Evolutionary conservation across 2,888 invertebrate species (phyloP).

Genomic region (Malachius bipustulatus): DNA sequence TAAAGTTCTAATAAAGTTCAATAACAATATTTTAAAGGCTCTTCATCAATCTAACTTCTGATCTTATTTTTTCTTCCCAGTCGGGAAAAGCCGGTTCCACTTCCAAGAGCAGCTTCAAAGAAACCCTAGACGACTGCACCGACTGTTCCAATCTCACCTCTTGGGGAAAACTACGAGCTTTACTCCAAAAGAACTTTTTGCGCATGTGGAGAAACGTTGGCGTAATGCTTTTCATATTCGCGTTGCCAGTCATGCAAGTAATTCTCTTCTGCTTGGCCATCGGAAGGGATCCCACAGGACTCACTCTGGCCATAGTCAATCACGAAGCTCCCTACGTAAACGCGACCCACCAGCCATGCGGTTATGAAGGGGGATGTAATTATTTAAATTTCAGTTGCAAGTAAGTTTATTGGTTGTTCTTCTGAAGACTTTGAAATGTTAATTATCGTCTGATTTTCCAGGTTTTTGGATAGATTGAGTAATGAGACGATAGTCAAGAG

Average conservation of each 20-base stretch:
- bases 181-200: slow-evolving; percentile 79
- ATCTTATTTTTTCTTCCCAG: slow-evolving; percentile 16
- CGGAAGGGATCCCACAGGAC: slow-evolving; percentile 72
- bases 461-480: slow-evolving; percentile 64
- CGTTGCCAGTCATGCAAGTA: slow-evolving; percentile 84
- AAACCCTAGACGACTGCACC: slow-evolving; percentile 42
- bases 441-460: slow-evolving; percentile 42
- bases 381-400: slow-evolving; percentile 49
- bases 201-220: slow-evolving; percentile 88
- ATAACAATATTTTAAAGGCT: too few species aligned
- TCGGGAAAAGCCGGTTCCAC: slow-evolving; percentile 19
- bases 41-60: background rate
- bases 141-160: slow-evolving; percentile 57
- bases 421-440: background rate
- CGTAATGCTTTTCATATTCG: slow-evolving; percentile 88
- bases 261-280: slow-evolving; percentile 88
- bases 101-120: slow-evolving; percentile 33
- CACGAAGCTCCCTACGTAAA: slow-evolving; percentile 42
- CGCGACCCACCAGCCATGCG: slow-evolving; percentile 34
- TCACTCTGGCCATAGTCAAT: slow-evolving; percentile 69
- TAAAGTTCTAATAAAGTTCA: too few species aligned
- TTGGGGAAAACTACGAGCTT: slow-evolving; percentile 71
- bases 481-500: slow-evolving; percentile 57
- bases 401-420: background rate
- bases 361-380: slow-evolving; percentile 47